A percentile compares a stretch with the other conserved stretches of the same genome.
Conservation (phyloP, 2,888 invertebrate species). For the Agrochola macilenta region DNA sequence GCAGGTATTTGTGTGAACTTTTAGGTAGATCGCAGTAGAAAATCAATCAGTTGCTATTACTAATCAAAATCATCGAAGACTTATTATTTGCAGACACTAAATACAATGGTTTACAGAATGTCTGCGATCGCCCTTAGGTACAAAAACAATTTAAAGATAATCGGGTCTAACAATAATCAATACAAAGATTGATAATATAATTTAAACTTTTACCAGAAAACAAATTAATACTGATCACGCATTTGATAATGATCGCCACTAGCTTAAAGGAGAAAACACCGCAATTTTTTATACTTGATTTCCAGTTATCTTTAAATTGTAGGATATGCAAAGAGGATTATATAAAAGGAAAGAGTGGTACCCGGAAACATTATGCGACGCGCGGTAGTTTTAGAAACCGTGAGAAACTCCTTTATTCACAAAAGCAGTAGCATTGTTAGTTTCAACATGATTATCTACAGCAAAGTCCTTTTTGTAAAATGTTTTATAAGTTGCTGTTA, state of each 20-base stretch:
- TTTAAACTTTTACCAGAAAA: background rate
- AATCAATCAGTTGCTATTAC: background rate
- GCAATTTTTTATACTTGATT: background rate
- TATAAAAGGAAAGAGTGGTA: slow-evolving; percentile 33
- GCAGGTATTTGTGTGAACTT: background rate
- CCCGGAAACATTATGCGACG: slow-evolving; percentile 11
- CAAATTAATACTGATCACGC: background rate
- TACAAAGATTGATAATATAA: background rate
- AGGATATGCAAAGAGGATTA: slow-evolving; percentile 20
- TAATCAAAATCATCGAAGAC: background rate
- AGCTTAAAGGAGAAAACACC: background rate
- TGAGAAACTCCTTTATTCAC: slow-evolving; percentile 47
- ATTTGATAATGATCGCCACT: background rate
- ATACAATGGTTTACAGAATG: background rate
- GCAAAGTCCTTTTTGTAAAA: slow-evolving; percentile 18
- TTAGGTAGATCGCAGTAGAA: background rate
- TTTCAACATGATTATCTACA: background rate
- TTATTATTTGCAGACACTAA: background rate
- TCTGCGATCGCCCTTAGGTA: background rate
- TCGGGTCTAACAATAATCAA: too few species aligned
- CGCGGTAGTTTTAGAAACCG: slow-evolving; percentile 35
- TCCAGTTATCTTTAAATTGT: slow-evolving; percentile 7
- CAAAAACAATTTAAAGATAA: background rate
- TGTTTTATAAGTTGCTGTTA: slow-evolving; percentile 1
- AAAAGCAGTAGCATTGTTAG: slow-evolving; percentile 20